Evolutionary conservation across 2,113 vertebrate genomes (phyloP), one percentile per base, ranked within the genome.

Genomic region (Nothocercus nigrocapillus): DNA sequence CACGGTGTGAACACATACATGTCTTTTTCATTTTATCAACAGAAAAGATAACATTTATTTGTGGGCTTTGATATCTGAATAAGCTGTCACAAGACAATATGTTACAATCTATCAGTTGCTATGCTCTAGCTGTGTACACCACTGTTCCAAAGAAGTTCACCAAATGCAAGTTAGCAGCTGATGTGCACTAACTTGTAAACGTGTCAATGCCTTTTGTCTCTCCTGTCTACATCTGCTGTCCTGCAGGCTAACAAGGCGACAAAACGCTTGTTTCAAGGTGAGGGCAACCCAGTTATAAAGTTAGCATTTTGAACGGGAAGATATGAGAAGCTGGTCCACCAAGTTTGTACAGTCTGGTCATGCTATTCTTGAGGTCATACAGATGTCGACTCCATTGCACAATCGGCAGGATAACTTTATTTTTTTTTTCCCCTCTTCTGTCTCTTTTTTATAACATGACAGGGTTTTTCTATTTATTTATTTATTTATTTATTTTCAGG

Each of bases 81-180:
- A 81, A 84, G 38, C 69, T 75, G 86, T 47, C 66, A 47, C 11
- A 63, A 62, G 18, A 59, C 88, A 88, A 0, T 59, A 88, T 28
- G 28, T 67, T 30, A 74, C 40, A 89, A 51, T 25, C 38, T 51
- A 32, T 32, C 38, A 27, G 38, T 61, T 72, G 42, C 32, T 89
- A 17, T 61, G 24, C 58, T 82, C 51, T 76, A 27, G 38, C 45
- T 72, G 56, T 28, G 28, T 16, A 61, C 32, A 45, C 12, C 45
- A 61, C 34, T 18, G 38, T 58, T 86, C 62, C 77, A 32, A 80
- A 72, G 4, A 59, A 80, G 36, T 17, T 83, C 82, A 83, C 61
- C 73, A 94, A 86, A 94, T 72, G 56, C 64, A 82, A 68, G 66
- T 17, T 56, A 94, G 73, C 44, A 82, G 77, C 36, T 84, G 38